Evolutionary conservation across 2,113 vertebrate genomes (phyloP).

Genomic region (Ammodytes marinus): DNA sequence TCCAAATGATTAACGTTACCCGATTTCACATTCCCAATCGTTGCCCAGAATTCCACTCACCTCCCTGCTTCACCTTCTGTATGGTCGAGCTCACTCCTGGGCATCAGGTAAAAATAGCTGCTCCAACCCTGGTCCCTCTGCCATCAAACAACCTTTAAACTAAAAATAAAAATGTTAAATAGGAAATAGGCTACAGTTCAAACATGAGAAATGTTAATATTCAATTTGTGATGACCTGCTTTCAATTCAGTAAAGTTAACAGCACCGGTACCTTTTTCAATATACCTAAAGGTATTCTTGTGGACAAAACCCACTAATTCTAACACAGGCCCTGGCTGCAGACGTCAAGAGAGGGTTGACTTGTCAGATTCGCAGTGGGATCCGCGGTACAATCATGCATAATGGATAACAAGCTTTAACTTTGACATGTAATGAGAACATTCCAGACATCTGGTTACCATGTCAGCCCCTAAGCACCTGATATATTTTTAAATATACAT

Average conservation of each 20-base stretch:
- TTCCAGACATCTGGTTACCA: constrained; percentile 54
- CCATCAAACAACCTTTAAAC: constrained; percentile 47
- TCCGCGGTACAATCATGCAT: constrained; percentile 34
- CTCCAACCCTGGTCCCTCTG: constrained; percentile 67
- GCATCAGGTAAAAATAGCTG: constrained; percentile 82
- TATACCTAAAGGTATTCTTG: not conserved
- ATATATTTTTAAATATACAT: constrained; percentile 19
- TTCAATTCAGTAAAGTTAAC: not conserved
- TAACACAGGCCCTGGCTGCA: constrained; percentile 12
- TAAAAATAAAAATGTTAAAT: not conserved
- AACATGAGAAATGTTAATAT: not conserved
- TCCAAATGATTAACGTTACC: constrained; percentile 84
- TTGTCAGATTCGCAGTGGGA: constrained; percentile 29
- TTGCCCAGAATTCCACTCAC: constrained; percentile 75
- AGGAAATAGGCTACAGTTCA: not conserved
- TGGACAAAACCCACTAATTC: not conserved
- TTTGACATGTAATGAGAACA: constrained; percentile 50
- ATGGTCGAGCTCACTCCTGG: constrained; percentile 73
- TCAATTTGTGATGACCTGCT: not conserved
- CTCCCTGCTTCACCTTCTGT: constrained; percentile 75
- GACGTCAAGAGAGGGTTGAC: constrained; percentile 18
- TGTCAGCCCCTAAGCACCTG: constrained; percentile 44
- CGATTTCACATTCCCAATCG: constrained; percentile 74
- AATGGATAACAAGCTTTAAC: constrained; percentile 35
- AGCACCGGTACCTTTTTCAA: not conserved